These are phyloP conservation scores for Horisme vitalbata DNA, from an alignment of 2,888 invertebrate species.

Conservation along the genomic window DNA sequence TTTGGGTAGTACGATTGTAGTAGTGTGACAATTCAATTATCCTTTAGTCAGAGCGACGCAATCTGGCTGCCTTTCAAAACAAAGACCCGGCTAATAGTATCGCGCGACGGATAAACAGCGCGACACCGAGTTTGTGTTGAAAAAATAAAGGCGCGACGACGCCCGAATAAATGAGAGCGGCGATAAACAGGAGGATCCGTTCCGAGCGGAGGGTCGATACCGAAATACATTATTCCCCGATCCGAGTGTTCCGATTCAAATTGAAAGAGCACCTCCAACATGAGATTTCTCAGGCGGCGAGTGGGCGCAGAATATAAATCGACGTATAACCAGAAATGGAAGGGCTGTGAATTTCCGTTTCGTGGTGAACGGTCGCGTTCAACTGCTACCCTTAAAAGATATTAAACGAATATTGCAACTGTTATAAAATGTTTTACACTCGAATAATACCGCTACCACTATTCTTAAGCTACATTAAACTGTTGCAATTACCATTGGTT, in stretches of 20 bases:
- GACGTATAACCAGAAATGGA: conserved; percentile 81
- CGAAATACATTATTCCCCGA: conserved; percentile 83
- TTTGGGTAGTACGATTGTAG: conserved; percentile 44
- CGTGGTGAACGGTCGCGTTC: conserved; percentile 62
- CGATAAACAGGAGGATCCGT: conserved; percentile 82
- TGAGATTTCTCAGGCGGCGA: conserved; percentile 82
- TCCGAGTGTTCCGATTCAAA: conserved; percentile 83
- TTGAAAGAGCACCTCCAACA: conserved; percentile 83
- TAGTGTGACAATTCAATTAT: conserved; percentile 72
- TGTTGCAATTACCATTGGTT: conserved; percentile 33
- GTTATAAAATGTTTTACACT: conserved; percentile 29
- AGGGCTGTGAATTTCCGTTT: conserved; percentile 77
- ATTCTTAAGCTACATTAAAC: conserved; percentile 26
- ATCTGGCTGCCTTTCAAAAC: conserved; percentile 73
- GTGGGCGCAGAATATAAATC: conserved; percentile 83
- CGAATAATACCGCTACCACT: conserved; percentile 19
- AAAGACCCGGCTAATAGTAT: conserved; percentile 75
- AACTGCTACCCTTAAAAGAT: conserved; percentile 46
- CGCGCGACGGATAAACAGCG: conserved; percentile 72
- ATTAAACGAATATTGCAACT: conserved; percentile 43
- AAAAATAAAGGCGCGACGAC: conserved; percentile 81
- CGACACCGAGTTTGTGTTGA: conserved; percentile 73
- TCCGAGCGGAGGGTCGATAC: conserved; percentile 78
- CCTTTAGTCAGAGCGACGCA: conserved; percentile 62
- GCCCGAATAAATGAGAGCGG: conserved; percentile 80